These are phyloP conservation scores for Drosophila melanica DNA, from an alignment of 1,140 invertebrate species.

Conservation along the genomic window DNA sequence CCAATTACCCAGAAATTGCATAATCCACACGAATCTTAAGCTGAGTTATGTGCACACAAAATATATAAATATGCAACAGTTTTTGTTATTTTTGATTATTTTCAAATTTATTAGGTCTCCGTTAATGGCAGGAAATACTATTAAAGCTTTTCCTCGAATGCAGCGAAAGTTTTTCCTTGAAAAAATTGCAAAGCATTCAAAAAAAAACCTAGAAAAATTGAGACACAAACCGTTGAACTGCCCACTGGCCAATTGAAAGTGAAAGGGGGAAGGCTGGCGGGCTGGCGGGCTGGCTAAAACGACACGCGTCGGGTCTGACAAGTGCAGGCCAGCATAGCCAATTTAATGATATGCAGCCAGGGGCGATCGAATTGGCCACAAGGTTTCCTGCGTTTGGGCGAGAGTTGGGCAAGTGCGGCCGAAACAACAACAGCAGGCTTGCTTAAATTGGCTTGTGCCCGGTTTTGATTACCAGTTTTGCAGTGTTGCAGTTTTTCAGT, in stretches of 20 bases:
- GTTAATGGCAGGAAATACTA: conserved; percentile 66
- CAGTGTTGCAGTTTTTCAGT: conserved; percentile 23
- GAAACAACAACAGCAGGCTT: not conserved
- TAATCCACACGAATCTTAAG: conserved; percentile 7
- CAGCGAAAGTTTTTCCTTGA: conserved; percentile 71
- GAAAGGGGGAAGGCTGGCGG: conserved; percentile 50
- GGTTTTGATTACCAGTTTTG: conserved; percentile 18
- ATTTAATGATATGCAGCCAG: conserved; percentile 32
- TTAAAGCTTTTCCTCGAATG: conserved; percentile 35
- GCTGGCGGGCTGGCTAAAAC: conserved; percentile 9
- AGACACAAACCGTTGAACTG: conserved; percentile 37
- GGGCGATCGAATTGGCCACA: conserved; percentile 10
- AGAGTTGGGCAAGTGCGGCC: conserved; percentile 8
- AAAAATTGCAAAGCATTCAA: conserved; percentile 47
- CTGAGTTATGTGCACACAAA: not conserved
- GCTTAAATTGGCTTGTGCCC: conserved; percentile 1
- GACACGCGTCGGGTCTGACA: conserved; percentile 9
- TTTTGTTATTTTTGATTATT: not conserved
- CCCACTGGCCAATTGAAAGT: conserved; percentile 71
- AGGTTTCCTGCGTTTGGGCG: conserved; percentile 3
- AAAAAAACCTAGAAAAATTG: conserved; percentile 24
- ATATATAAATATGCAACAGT: conserved; percentile 7
- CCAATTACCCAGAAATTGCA: conserved; percentile 37
- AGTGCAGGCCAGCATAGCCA: conserved; percentile 16
- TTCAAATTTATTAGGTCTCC: conserved; percentile 39